A percentile compares a stretch with the other conserved stretches of the same genome.
These are phyloP conservation scores for Odontophorus gujanensis DNA, from an alignment of 2,113 vertebrate species.

Conservation along the genomic window DNA sequence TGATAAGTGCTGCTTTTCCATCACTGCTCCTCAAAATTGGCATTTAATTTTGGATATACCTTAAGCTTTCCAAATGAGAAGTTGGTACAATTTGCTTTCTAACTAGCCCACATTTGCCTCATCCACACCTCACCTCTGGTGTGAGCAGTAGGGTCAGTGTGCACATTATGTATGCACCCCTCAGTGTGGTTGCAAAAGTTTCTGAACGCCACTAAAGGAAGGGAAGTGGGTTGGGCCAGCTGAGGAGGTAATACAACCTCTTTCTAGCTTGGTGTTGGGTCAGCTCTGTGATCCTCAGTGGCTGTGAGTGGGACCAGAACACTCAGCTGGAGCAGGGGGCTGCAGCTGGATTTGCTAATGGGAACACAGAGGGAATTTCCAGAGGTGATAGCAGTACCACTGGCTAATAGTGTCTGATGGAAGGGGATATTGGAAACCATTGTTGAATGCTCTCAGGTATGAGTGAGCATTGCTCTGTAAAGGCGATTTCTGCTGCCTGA, in stretches of 20 bases:
- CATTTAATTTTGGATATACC: neutral
- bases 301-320: neutral
- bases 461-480: neutral
- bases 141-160: neutral
- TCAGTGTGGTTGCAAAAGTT: accelerated
- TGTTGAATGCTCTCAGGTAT: neutral
- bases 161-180: neutral
- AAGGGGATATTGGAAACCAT: neutral
- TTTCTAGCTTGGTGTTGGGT: neutral
- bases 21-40: neutral
- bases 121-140: neutral
- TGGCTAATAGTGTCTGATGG: neutral
- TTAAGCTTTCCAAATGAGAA: neutral
- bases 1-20: neutral
- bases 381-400: neutral
- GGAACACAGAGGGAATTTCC: neutral
- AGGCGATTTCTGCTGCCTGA: neutral
- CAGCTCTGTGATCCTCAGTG: neutral
- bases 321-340: neutral
- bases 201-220: neutral
- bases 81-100: neutral
- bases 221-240: neutral
- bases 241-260: neutral
- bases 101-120: neutral
- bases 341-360: neutral